Base-by-base conservation (phyloP, 2,113 vertebrate genomes). In the Loxodonta africana region DNA sequence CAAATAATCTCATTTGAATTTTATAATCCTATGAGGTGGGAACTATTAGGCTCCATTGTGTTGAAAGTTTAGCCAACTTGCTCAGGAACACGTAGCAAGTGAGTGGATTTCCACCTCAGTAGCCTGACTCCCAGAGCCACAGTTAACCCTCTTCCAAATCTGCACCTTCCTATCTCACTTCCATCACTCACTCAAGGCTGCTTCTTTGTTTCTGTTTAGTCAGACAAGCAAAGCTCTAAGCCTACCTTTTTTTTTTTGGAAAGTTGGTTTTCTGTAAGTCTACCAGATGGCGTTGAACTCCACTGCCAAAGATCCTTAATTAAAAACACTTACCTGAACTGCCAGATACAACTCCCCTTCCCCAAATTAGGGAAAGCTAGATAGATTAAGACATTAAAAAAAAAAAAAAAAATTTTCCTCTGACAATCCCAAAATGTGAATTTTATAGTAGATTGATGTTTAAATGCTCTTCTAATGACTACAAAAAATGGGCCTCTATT, bases 61-160 rank as follows among this genome's bases (percentile, higher is more conserved):
- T 46, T 53, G 41, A 88, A 90, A 63, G 11, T 57, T 69, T 44
- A 62, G n/a, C 23, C 30, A 33, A 3, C 5, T 8, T 14, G 10
- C 21, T 37, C 26, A 87, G 69, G 18, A 67, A 84, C 11, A 21
- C 21, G 5, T 48, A 76, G n/a, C 33, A 9, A 4, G 57, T 5
- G 51, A 76, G 37, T 28, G 25, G 26, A 71, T 53, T 84, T 85
- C 21, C 46, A 12, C 48, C 12, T 8, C 8, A 65, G 67, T 23
- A 63, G n/a, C 28, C n/a, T 17, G 78, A 30, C 9, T 25, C 15
- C 8, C 0, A 8, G 28, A 23, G n/a, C 25, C 76, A n/a, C 0
- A 2, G 26, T n/a, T 51, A 26, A 77, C 57, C 48, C 5, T 37
- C 41, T 82, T 53, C 41, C 37, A 73, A 23, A 48, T 17, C 21